A percentile compares a stretch with the other conserved stretches of the same genome.
phyloP scores from a whole-genome alignment of 1,140 invertebrate genomes.

The Sesamia nonagrioides region DNA sequence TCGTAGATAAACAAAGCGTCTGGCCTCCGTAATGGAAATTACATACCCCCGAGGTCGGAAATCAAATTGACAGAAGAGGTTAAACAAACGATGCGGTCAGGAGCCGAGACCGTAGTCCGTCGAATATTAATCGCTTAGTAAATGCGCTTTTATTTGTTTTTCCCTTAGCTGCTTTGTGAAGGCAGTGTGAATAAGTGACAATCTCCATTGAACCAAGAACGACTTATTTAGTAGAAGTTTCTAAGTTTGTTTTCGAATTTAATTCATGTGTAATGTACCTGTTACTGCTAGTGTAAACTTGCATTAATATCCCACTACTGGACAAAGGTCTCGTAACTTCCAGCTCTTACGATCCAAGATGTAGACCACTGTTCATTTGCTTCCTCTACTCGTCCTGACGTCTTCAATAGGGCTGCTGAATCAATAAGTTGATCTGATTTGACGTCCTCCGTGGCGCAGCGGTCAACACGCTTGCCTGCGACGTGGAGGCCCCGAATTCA shows the following conservation, averaged over 20 bases:
- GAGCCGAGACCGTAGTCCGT: constrained; percentile 79
- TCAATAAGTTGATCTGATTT: too few species aligned
- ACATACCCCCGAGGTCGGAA: constrained; percentile 84
- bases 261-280: background rate
- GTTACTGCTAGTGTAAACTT: too few species aligned
- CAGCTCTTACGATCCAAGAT: too few species aligned
- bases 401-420: too few species aligned
- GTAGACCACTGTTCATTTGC: too few species aligned
- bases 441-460: too few species aligned
- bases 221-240: constrained; percentile 7
- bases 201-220: constrained; percentile 39
- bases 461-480: too few species aligned
- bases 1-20: constrained; percentile 79
- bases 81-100: constrained; percentile 85
- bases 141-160: constrained; percentile 87
- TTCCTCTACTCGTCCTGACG: too few species aligned
- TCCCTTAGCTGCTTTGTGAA: constrained; percentile 63
- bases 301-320: too few species aligned
- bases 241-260: background rate
- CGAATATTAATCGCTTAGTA: constrained; percentile 86
- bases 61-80: constrained; percentile 87
- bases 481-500: too few species aligned
- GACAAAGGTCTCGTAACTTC: too few species aligned
- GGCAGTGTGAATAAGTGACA: constrained; percentile 49
- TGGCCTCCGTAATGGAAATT: constrained; percentile 84